phyloP scores from a whole-genome alignment of 1,140 invertebrate species.

The Ceratina calcarata region DNA sequence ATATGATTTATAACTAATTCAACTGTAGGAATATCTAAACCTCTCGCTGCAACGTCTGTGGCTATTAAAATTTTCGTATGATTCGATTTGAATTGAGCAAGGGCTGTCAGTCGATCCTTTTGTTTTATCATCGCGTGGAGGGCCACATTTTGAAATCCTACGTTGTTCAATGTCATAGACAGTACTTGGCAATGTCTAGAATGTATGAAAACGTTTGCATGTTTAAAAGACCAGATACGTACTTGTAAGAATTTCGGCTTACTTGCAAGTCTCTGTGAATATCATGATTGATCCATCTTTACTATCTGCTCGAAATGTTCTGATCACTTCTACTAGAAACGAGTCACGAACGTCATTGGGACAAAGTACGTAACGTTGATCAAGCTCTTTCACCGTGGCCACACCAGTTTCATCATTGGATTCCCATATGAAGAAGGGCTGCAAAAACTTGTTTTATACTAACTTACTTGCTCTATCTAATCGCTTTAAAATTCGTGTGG shows the following conservation, averaged over 20 bases:
- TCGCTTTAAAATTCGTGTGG: not conserved
- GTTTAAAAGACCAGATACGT: not conserved
- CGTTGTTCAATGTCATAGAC: slow-evolving; percentile 91
- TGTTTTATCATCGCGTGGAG: slow-evolving; percentile 93
- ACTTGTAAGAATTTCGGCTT: slow-evolving; percentile 65
- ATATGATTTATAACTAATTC: slow-evolving; percentile 97
- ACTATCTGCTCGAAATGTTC: slow-evolving; percentile 87
- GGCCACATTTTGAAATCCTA: slow-evolving; percentile 93
- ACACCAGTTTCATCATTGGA: slow-evolving; percentile 83
- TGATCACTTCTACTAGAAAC: slow-evolving; percentile 93
- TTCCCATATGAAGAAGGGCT: slow-evolving; percentile 86
- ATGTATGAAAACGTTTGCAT: not conserved
- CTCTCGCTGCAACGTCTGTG: slow-evolving; percentile 97
- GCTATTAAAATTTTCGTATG: slow-evolving; percentile 93
- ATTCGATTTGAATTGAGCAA: slow-evolving; percentile 93
- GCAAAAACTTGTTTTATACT: slow-evolving; percentile 36
- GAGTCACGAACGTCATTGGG: slow-evolving; percentile 95
- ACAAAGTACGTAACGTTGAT: slow-evolving; percentile 95
- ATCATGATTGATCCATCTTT: slow-evolving; percentile 92
- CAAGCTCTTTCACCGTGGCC: slow-evolving; percentile 92
- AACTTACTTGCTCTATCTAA: not conserved
- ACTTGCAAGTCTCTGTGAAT: slow-evolving; percentile 97
- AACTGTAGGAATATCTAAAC: slow-evolving; percentile 93
- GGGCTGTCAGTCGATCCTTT: slow-evolving; percentile 87
- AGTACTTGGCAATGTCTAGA: slow-evolving; percentile 90